These are phyloP conservation scores for Pomatostomus ruficeps DNA, from an alignment of 2,113 vertebrate genomes.

Conservation along the genomic window DNA sequence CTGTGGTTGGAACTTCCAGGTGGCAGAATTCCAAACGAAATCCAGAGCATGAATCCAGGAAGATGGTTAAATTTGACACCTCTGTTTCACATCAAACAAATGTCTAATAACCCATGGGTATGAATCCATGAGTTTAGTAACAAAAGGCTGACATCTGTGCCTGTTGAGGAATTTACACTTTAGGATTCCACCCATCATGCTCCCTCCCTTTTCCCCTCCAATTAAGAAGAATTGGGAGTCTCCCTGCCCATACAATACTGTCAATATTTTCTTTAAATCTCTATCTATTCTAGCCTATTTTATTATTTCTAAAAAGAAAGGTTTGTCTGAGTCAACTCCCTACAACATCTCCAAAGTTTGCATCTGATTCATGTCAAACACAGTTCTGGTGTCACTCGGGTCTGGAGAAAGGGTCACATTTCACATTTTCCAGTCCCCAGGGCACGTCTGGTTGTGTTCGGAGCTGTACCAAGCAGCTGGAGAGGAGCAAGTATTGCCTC, in stretches of 20 bases:
- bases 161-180: neutral
- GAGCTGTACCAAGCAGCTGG: neutral
- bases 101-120: neutral
- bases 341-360: neutral
- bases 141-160: neutral
- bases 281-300: neutral
- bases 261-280: neutral
- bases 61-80: neutral
- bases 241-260: neutral
- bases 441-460: neutral
- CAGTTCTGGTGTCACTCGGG: neutral
- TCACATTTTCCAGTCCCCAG: neutral
- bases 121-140: neutral
- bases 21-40: neutral
- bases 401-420: neutral
- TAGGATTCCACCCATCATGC: neutral
- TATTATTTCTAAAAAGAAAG: neutral
- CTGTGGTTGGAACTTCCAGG: neutral
- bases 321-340: neutral
- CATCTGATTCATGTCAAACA: neutral
- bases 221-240: neutral
- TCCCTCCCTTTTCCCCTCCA: neutral
- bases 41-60: neutral
- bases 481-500: neutral
- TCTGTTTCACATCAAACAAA: neutral